Conservation (phyloP, 2,113 vertebrate species). For the Arvicanthis niloticus region DNA sequence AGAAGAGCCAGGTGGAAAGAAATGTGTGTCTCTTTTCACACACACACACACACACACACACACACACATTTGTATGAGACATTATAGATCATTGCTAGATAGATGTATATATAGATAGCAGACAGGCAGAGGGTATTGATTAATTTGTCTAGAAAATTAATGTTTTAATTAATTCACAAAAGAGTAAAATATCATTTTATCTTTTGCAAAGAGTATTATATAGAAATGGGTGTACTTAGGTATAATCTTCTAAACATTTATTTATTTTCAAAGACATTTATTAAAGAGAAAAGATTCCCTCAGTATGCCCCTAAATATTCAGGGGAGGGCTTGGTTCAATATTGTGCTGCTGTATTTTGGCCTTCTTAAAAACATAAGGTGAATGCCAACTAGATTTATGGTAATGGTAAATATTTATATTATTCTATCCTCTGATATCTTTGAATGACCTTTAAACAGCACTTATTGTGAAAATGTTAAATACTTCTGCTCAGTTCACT, state of each 20-base stretch:
- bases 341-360: background rate
- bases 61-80: background rate
- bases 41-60: background rate
- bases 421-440: constrained; percentile 27
- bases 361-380: background rate
- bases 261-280: constrained; percentile 31
- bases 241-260: background rate
- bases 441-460: constrained; percentile 55
- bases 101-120: background rate
- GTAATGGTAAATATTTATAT: constrained; percentile 13
- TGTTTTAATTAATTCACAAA: constrained; percentile 10
- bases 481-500: constrained; percentile 49
- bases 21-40: background rate
- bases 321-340: background rate
- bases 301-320: background rate
- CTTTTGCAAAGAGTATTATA: background rate
- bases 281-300: background rate
- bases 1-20: background rate
- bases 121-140: background rate
- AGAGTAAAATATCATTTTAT: background rate
- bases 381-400: background rate
- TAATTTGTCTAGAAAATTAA: background rate
- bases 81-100: background rate
- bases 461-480: constrained; percentile 41
- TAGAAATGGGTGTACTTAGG: background rate